A percentile compares a stretch with the other conserved stretches of the same genome.
Evolutionary conservation across 2,888 invertebrate genomes (phyloP).

Genomic region (Chrysina gloriosa): DNA sequence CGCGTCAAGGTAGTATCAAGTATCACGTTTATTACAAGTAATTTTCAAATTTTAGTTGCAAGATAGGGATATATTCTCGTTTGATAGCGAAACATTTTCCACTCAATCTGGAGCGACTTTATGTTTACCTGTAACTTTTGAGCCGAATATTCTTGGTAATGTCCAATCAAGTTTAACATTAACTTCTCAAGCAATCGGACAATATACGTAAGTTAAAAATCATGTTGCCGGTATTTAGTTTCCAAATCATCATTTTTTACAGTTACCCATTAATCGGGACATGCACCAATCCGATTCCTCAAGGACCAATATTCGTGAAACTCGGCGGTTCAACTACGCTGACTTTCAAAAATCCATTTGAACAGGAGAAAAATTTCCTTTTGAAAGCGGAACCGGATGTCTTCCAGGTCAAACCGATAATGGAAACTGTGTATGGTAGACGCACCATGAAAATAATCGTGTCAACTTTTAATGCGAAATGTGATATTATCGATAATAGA

Average conservation of each 20-base stretch:
- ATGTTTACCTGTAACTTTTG: constrained; percentile 54
- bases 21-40: not conserved
- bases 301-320: constrained; percentile 66
- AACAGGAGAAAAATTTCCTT: constrained; percentile 60
- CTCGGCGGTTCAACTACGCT: constrained; percentile 56
- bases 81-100: constrained; percentile 44
- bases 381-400: constrained; percentile 64
- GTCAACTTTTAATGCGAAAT: constrained; percentile 41
- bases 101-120: constrained; percentile 45
- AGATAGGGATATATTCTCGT: constrained; percentile 51
- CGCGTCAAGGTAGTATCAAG: constrained; percentile 48
- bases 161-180: constrained; percentile 53
- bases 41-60: constrained; percentile 51
- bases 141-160: constrained; percentile 56
- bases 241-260: constrained; percentile 42
- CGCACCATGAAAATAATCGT: constrained; percentile 55
- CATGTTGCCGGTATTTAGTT: not conserved
- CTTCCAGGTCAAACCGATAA: constrained; percentile 61
- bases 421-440: constrained; percentile 62
- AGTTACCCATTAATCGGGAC: constrained; percentile 65
- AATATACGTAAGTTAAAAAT: constrained; percentile 56
- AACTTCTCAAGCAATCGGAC: constrained; percentile 55
- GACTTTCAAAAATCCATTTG: constrained; percentile 67
- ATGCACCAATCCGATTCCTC: constrained; percentile 65
- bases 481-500: constrained; percentile 46